Percentiles rank a stretch among this genome's conserved stretches.
These are phyloP conservation scores for Riparia riparia DNA, from an alignment of 2,113 vertebrate species.

Conservation along the genomic window DNA sequence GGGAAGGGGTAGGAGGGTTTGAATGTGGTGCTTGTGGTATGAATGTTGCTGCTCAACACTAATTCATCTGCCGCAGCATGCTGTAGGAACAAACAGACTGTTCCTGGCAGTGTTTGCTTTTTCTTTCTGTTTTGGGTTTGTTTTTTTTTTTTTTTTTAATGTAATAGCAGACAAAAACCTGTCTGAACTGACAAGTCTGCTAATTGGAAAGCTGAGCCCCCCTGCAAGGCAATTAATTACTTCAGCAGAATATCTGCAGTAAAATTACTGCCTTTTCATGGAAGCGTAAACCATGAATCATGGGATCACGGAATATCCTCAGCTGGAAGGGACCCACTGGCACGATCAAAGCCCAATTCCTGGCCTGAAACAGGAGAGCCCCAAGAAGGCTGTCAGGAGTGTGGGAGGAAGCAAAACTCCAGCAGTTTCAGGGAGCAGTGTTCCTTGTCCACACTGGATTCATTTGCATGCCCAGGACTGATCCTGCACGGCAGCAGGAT, in stretches of 20 bases:
- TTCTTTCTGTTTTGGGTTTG: background rate
- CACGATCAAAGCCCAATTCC: background rate
- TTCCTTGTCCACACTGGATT: background rate
- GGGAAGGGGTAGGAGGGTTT: constrained; percentile 38
- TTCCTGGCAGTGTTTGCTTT: background rate
- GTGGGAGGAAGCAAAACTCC: background rate
- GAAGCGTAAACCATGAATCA: background rate
- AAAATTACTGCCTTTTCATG: background rate
- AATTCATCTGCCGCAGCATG: background rate
- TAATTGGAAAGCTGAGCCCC: background rate
- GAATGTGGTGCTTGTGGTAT: constrained; percentile 4
- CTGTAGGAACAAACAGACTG: background rate
- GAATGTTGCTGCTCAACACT: background rate
- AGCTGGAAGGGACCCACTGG: background rate
- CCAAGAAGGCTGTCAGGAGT: background rate
- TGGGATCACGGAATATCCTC: background rate
- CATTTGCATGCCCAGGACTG: background rate
- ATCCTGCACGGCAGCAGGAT: background rate
- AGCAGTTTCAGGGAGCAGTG: background rate
- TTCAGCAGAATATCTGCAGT: background rate
- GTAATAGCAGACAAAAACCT: background rate
- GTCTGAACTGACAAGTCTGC: background rate
- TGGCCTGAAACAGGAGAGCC: background rate
- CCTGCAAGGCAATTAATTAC: background rate
- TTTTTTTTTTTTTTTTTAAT: background rate